Evolutionary conservation across 2,797 vertebrate genomes (phyloP).

Genomic region (Sitta carolinensis): DNA sequence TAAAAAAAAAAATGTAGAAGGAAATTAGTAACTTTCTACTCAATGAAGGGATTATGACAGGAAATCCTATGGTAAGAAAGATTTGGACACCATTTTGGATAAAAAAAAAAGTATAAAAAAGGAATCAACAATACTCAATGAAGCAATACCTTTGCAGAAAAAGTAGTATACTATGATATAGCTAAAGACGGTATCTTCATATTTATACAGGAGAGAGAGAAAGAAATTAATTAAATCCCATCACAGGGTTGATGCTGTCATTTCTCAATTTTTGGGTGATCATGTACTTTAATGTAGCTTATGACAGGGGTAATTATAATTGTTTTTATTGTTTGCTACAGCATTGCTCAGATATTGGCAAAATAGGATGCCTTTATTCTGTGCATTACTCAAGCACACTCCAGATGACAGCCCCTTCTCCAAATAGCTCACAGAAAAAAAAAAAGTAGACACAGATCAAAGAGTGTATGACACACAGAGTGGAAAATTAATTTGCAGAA

Average conservation of each 20-base stretch:
- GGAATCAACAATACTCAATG: not conserved
- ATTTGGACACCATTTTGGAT: not conserved
- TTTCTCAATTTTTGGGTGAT: not conserved
- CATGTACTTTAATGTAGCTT: not conserved
- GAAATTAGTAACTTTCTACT: not conserved
- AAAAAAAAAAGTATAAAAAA: not conserved
- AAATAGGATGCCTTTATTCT: not conserved
- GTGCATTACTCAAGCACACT: not conserved
- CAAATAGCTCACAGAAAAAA: not conserved
- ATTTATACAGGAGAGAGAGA: not conserved
- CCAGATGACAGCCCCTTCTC: not conserved
- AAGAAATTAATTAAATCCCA: not conserved
- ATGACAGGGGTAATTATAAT: not conserved
- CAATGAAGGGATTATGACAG: not conserved
- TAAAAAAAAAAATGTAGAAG: not conserved
- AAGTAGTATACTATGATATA: not conserved
- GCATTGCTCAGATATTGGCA: not conserved
- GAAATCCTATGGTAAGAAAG: not conserved
- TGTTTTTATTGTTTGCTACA: not conserved
- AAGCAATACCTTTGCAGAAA: not conserved
- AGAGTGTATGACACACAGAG: not conserved
- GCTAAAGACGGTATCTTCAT: not conserved
- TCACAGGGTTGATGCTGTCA: not conserved
- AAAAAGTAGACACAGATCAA: not conserved
- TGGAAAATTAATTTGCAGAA: not conserved